These are phyloP conservation scores for Caenorhabditis auriculariae DNA, from an alignment of 2,888 invertebrate species.

Conservation along the genomic window DNA sequence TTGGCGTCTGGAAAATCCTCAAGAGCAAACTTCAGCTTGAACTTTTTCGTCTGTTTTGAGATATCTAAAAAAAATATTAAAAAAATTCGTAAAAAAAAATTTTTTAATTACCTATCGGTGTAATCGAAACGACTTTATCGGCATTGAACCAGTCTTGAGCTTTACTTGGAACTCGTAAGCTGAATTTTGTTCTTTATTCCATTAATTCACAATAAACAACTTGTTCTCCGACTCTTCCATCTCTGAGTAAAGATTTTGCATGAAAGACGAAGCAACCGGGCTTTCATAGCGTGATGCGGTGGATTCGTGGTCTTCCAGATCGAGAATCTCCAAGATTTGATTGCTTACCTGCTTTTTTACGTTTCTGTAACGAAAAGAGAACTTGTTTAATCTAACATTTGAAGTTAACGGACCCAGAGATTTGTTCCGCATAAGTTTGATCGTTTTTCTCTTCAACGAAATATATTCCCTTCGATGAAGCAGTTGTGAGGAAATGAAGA, in stretches of 20 bases:
- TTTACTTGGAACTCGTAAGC: slow-evolving; percentile 14
- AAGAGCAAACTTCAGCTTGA: slow-evolving; percentile 12
- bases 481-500: background rate
- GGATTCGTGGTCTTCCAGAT: slow-evolving; percentile 11
- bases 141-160: slow-evolving; percentile 21
- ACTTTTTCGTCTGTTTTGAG: slow-evolving; percentile 10
- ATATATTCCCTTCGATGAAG: slow-evolving; percentile 15
- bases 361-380: no score
- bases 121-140: slow-evolving; percentile 16
- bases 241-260: slow-evolving; percentile 18
- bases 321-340: slow-evolving; percentile 18
- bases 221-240: slow-evolving; percentile 17
- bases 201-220: background rate
- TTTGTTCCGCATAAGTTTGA: slow-evolving; percentile 20
- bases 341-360: slow-evolving; percentile 12
- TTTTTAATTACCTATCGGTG: slow-evolving; percentile 6
- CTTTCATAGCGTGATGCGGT: slow-evolving; percentile 1
- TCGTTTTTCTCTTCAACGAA: slow-evolving; percentile 21
- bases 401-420: slow-evolving; percentile 12
- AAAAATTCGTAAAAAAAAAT: background rate
- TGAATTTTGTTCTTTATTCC: slow-evolving; percentile 66
- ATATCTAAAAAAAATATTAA: slow-evolving; percentile 7
- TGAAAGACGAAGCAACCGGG: slow-evolving; percentile 6
- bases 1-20: slow-evolving; percentile 10
- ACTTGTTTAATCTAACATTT: no score